Evolutionary conservation across 64 coral and sea anemone species (phyloP).

Genomic region (Montipora sp.): DNA sequence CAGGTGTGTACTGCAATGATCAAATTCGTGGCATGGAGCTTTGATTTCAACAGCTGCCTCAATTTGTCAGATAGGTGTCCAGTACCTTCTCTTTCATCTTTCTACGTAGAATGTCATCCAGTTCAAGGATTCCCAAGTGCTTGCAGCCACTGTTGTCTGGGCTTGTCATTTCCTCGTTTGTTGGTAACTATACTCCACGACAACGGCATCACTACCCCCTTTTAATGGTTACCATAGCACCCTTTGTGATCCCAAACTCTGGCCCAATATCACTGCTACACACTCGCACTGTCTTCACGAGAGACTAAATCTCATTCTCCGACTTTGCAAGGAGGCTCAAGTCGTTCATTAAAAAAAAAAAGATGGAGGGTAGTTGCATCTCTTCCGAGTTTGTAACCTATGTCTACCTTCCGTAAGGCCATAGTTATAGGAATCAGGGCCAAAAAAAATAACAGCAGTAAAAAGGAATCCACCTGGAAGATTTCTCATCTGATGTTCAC

Average conservation of each 20-base stretch:
- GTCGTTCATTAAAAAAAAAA: background rate
- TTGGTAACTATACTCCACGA: background rate
- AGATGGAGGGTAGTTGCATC: background rate
- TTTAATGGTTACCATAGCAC: constrained; percentile 19
- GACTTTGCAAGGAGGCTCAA: background rate
- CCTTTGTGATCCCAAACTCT: constrained; percentile 12
- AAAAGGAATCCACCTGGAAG: background rate
- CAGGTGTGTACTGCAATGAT: background rate
- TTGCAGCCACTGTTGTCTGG: background rate
- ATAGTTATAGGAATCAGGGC: background rate
- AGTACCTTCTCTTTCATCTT: background rate
- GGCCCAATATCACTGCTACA: background rate
- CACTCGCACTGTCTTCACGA: background rate
- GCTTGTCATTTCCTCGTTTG: background rate
- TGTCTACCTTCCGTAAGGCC: background rate
- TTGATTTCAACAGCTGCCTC: background rate
- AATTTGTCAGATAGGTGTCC: background rate
- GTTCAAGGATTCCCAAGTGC: background rate
- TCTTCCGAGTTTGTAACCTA: background rate
- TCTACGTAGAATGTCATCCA: background rate
- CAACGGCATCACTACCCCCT: background rate
- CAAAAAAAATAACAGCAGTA: background rate
- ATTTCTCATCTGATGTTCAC: background rate
- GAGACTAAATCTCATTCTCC: background rate
- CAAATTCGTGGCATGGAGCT: background rate